These are phyloP conservation scores for Eilema griseolum DNA, from an alignment of 2,888 invertebrate species.

Conservation along the genomic window DNA sequence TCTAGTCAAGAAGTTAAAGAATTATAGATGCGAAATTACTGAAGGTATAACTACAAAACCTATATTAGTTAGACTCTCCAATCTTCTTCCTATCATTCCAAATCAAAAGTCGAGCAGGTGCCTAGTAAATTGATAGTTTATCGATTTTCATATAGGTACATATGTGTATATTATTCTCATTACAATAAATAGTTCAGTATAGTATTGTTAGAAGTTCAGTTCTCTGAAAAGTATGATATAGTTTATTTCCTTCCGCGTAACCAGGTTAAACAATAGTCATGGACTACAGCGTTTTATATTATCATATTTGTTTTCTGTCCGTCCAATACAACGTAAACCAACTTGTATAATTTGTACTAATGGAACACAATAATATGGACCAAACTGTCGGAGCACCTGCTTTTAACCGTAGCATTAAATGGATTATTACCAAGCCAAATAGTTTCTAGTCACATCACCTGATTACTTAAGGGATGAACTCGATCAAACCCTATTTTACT, in stretches of 20 bases:
- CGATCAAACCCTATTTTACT: conserved; percentile 48
- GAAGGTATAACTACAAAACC: not conserved
- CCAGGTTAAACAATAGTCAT: not conserved
- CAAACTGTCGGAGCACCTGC: not conserved
- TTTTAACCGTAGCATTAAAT: not conserved
- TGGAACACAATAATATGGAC: not conserved
- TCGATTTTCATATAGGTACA: not conserved
- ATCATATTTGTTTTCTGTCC: not conserved
- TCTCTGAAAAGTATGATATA: not conserved
- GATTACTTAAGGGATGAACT: conserved; percentile 50
- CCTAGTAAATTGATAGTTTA: too few species aligned
- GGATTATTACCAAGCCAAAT: conserved; percentile 7
- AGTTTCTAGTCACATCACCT: conserved; percentile 28
- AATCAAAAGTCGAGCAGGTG: too few species aligned
- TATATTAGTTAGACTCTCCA: too few species aligned
- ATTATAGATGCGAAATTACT: not conserved
- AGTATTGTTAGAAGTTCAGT: not conserved
- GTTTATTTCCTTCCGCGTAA: not conserved
- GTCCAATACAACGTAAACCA: not conserved
- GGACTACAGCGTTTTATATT: not conserved
- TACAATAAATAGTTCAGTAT: too few species aligned
- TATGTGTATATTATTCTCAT: not conserved
- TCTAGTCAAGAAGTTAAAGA: not conserved
- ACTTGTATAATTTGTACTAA: not conserved
- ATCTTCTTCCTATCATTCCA: too few species aligned